Percentiles rank a stretch among this genome's conserved stretches.
These are phyloP conservation scores for Dyspetes luteomarginatus DNA, from an alignment of 2,888 invertebrate species.

Conservation along the genomic window DNA sequence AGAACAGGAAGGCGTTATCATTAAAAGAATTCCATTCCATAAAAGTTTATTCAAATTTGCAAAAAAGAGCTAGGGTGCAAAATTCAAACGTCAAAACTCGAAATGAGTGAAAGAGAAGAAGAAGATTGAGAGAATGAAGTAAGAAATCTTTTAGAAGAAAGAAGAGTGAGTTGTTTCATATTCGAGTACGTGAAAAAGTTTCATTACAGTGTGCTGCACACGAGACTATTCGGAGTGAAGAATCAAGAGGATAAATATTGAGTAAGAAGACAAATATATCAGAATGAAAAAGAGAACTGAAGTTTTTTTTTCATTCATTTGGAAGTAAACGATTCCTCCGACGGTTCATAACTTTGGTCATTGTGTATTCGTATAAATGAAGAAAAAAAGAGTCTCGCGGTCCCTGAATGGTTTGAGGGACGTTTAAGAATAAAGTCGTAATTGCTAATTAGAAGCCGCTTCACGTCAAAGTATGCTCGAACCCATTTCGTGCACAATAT, in stretches of 20 bases:
- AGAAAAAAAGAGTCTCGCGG: slow-evolving; percentile 28
- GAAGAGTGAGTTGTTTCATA: not conserved
- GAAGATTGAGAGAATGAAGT: too few relatives aligned
- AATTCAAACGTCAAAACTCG: too few relatives aligned
- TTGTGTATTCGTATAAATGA: slow-evolving; percentile 4
- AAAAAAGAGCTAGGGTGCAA: too few relatives aligned
- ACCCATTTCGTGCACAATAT: slow-evolving; percentile 41
- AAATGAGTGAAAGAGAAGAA: too few relatives aligned
- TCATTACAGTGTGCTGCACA: not conserved
- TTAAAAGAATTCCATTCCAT: too few relatives aligned
- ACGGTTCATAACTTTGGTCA: slow-evolving; percentile 42
- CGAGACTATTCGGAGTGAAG: not conserved
- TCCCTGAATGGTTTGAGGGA: slow-evolving; percentile 33
- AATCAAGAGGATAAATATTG: slow-evolving; percentile 28
- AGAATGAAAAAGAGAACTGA: slow-evolving; percentile 8
- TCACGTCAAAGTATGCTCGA: slow-evolving; percentile 52
- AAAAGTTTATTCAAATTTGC: too few relatives aligned
- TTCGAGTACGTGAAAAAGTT: slow-evolving; percentile 7
- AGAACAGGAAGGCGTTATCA: too few relatives aligned
- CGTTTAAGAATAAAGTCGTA: slow-evolving; percentile 59
- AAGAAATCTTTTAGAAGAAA: too few relatives aligned
- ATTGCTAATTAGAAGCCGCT: slow-evolving; percentile 63
- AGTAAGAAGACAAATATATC: slow-evolving; percentile 36
- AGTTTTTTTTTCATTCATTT: slow-evolving; percentile 12
- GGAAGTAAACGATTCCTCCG: slow-evolving; percentile 18